These are phyloP conservation scores for Hyperoplus lanceolatus DNA, from an alignment of 2,797 vertebrate species.

Conservation along the genomic window DNA sequence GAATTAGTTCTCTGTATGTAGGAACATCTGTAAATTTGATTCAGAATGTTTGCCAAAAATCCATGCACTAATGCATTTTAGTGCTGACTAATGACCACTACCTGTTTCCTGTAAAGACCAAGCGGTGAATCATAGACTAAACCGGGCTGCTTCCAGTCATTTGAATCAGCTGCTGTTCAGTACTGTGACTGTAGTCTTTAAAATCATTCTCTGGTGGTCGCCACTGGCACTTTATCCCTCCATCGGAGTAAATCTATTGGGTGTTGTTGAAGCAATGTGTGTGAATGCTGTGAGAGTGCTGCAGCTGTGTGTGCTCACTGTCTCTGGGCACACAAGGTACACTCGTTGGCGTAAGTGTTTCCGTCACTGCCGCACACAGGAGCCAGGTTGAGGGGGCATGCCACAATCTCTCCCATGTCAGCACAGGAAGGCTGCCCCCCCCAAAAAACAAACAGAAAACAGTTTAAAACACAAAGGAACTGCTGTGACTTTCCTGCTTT, in stretches of 20 bases:
- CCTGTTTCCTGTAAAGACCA: not conserved
- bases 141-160: not conserved
- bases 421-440: conserved; percentile 75
- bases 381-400: conserved; percentile 82
- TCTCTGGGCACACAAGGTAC: conserved; percentile 78
- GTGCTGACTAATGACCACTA: not conserved
- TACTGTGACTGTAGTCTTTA: not conserved
- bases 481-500: not conserved
- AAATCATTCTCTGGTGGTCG: conserved; percentile 9
- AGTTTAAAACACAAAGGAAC: not conserved
- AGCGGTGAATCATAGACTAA: not conserved
- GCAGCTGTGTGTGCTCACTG: conserved; percentile 77
- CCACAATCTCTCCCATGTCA: conserved; percentile 42
- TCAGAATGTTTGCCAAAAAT: not conserved
- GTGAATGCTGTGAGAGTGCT: not conserved
- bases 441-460: not conserved
- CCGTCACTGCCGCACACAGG: conserved; percentile 89
- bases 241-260: no score
- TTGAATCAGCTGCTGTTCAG: not conserved
- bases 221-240: not conserved
- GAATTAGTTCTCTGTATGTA: not conserved
- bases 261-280: not conserved
- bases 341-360: conserved; percentile 84
- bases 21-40: not conserved
- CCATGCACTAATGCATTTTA: not conserved